Percentiles rank a stretch among this genome's conserved stretches.
phyloP scores from a whole-genome alignment of 1,140 invertebrate genomes.

The Drosophila leontia region DNA sequence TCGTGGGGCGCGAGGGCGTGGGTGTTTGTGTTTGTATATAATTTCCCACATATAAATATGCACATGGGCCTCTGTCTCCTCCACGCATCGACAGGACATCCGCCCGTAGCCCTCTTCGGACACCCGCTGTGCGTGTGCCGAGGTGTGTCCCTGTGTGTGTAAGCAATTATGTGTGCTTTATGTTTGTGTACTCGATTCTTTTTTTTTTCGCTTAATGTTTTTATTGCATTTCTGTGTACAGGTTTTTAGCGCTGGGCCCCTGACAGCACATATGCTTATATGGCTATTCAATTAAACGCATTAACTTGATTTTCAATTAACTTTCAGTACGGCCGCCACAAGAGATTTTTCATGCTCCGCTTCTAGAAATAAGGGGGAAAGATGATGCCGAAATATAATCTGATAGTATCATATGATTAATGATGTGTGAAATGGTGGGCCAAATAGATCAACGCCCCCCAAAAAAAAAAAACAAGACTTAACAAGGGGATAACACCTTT shows the following conservation, averaged over 20 bases:
- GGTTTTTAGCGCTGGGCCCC: constrained; percentile 61
- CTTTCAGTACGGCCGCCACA: constrained; percentile 69
- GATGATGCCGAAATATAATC: constrained; percentile 28
- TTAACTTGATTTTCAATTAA: constrained; percentile 84
- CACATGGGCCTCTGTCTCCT: constrained; percentile 60
- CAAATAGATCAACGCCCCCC: constrained; percentile 7
- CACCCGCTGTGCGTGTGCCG: constrained; percentile 42
- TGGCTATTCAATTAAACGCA: constrained; percentile 77
- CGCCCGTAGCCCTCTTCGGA: constrained; percentile 5
- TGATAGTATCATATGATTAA: constrained; percentile 17
- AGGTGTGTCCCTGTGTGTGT: constrained; percentile 33
- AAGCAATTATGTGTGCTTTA: constrained; percentile 63
- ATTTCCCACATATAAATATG: constrained; percentile 81
- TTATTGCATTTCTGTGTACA: constrained; percentile 74
- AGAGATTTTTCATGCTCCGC: constrained; percentile 60
- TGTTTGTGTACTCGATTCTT: constrained; percentile 51
- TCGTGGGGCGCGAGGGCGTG: constrained; percentile 14
- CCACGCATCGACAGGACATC: constrained; percentile 49
- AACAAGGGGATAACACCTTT: background rate
- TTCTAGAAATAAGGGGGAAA: constrained; percentile 33
- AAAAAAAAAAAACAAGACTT: background rate
- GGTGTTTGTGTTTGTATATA: constrained; percentile 77
- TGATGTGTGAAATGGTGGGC: constrained; percentile 28
- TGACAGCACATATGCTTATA: constrained; percentile 57
- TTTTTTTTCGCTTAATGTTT: constrained; percentile 63